phyloP scores from a whole-genome alignment of 2,113 vertebrate genomes.

The Dendropsophus ebraccatus region DNA sequence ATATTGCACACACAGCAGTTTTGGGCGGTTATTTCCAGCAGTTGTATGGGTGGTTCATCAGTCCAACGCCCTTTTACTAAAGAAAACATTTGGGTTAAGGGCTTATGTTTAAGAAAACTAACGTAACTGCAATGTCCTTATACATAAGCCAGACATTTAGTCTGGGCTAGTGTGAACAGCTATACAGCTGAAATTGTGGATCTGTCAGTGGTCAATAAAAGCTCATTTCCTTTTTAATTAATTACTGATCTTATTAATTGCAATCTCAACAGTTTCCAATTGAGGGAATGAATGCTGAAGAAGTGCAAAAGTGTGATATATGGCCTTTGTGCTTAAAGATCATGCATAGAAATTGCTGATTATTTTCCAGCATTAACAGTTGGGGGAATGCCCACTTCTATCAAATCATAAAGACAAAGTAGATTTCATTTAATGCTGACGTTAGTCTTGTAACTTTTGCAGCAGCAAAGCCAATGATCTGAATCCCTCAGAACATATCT shows the following conservation, averaged over 20 bases:
- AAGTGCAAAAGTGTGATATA: slow-evolving; percentile 41
- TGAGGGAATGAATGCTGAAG: slow-evolving; percentile 25
- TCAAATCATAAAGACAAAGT: slow-evolving; percentile 18
- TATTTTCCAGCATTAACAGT: slow-evolving; percentile 26
- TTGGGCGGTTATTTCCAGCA: no score
- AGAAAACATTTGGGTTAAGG: neutral
- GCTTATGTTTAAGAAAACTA: neutral
- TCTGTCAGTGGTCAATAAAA: slow-evolving; percentile 20
- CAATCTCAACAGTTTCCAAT: slow-evolving; percentile 38
- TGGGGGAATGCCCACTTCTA: slow-evolving; percentile 14
- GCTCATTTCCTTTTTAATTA: slow-evolving; percentile 42
- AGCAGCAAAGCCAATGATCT: neutral
- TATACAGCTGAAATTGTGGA: neutral
- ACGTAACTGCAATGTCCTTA: neutral
- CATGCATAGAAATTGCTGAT: slow-evolving; percentile 48
- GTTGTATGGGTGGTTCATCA: no score
- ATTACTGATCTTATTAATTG: slow-evolving; percentile 36
- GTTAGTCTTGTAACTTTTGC: neutral
- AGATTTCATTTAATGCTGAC: slow-evolving; percentile 15
- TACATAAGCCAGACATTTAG: neutral
- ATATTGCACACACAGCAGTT: no score
- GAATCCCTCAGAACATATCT: neutral
- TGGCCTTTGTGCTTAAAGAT: slow-evolving; percentile 37
- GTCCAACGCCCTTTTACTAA: neutral
- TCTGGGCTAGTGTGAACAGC: neutral